Conservation (phyloP, 2,113 vertebrate genomes). For the Turnix velox region DNA sequence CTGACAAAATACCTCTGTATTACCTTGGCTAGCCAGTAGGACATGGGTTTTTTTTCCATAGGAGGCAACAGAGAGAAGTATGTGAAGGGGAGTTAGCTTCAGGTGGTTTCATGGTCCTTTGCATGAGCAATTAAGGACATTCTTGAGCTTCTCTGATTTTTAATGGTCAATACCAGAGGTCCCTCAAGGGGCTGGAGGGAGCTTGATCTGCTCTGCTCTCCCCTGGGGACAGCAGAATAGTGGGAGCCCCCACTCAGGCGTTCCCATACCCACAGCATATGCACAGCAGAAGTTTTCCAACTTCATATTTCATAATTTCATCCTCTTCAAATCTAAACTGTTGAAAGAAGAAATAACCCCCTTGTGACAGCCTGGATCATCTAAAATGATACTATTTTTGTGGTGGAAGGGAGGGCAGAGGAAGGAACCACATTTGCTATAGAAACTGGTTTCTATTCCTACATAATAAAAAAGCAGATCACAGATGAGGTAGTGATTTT, state of each 20-base stretch:
- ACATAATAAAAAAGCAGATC: constrained; percentile 52
- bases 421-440: neutral
- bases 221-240: fast-evolving
- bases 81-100: neutral
- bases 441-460: constrained; percentile 52
- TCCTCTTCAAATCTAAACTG: neutral
- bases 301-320: constrained; percentile 1
- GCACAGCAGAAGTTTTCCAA: neutral
- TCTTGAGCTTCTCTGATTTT: neutral
- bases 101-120: neutral
- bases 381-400: neutral
- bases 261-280: neutral
- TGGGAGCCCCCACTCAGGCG: neutral
- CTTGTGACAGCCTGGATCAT: neutral
- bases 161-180: neutral
- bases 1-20: neutral
- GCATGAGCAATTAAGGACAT: neutral
- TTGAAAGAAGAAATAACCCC: neutral
- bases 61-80: neutral
- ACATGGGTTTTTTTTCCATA: neutral
- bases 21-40: neutral
- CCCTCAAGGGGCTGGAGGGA: neutral
- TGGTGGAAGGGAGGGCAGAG: neutral
- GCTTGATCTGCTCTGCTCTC: neutral
- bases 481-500: constrained; percentile 26